Evolutionary conservation across 1,140 invertebrate genomes (phyloP).

Genomic region (Acyrthosiphon pisum): DNA sequence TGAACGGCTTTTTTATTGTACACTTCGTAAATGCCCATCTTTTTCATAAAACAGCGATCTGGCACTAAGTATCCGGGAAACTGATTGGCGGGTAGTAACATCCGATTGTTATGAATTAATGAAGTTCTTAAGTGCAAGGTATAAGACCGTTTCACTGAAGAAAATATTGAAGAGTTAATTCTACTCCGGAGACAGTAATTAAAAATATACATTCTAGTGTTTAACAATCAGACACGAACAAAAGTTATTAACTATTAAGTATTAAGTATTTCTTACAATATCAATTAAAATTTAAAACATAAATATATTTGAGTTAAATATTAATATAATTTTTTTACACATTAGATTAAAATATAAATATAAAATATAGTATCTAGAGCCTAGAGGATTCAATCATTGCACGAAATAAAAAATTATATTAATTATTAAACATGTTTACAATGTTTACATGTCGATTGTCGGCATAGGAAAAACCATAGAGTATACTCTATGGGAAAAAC

Average conservation of each 20-base stretch:
- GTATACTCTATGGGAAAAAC: too few species aligned
- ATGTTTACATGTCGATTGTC: too few species aligned
- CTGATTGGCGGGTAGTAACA: neutral
- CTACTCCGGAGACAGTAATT: neutral
- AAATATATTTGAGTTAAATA: neutral
- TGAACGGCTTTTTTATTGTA: conserved; percentile 49
- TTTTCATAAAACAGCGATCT: conserved; percentile 46
- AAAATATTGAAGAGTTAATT: neutral
- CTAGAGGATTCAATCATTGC: too few species aligned
- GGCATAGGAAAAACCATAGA: too few species aligned
- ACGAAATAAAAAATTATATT: too few species aligned
- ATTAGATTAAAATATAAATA: neutral
- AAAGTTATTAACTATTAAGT: neutral
- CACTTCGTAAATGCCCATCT: neutral
- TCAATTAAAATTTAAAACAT: neutral
- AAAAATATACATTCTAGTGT: conserved; percentile 27
- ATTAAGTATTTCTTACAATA: neutral
- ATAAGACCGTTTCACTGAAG: neutral
- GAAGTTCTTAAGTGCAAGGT: neutral
- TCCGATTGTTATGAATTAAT: neutral
- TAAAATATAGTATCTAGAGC: too few species aligned
- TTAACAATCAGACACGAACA: neutral
- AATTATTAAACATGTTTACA: too few species aligned
- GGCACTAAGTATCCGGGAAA: too few species aligned
- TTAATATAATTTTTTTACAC: too few species aligned